Evolutionary conservation across 2,113 vertebrate species (phyloP).

Genomic region (Arenaria interpres): DNA sequence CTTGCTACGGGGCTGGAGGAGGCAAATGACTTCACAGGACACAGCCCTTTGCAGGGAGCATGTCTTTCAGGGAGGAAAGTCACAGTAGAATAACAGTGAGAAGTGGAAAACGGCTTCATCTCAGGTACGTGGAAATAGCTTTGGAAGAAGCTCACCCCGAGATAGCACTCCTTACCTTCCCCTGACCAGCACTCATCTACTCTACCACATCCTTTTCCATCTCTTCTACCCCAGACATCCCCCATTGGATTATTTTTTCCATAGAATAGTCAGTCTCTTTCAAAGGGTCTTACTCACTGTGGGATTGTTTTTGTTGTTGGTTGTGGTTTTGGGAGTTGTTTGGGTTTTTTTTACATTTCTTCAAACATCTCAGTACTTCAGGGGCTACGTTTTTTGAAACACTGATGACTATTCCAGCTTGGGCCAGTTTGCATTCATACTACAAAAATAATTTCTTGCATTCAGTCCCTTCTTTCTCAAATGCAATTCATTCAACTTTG

Average conservation of each 20-base stretch:
- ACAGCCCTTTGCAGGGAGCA: rapidly evolving
- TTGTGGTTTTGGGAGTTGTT: no score
- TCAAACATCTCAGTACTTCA: not conserved
- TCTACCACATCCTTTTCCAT: not conserved
- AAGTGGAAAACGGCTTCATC: rapidly evolving
- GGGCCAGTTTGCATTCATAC: not conserved
- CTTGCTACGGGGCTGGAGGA: not conserved
- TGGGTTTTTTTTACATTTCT: not conserved
- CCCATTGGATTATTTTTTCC: not conserved
- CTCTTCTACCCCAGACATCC: not conserved
- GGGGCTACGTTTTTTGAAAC: not conserved
- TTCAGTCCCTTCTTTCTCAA: not conserved
- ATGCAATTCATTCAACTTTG: not conserved
- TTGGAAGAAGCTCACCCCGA: not conserved
- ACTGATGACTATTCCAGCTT: not conserved
- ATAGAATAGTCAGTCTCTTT: not conserved
- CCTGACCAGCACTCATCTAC: rapidly evolving
- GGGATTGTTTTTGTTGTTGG: not conserved
- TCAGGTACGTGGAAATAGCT: rapidly evolving
- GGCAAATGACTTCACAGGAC: rapidly evolving
- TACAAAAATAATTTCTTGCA: not conserved
- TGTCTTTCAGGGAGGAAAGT: rapidly evolving
- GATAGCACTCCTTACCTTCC: not conserved
- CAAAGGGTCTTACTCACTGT: not conserved
- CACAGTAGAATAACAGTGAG: not conserved